Conservation (phyloP, 2,113 vertebrate genomes). For the Lanius ludovicianus region DNA sequence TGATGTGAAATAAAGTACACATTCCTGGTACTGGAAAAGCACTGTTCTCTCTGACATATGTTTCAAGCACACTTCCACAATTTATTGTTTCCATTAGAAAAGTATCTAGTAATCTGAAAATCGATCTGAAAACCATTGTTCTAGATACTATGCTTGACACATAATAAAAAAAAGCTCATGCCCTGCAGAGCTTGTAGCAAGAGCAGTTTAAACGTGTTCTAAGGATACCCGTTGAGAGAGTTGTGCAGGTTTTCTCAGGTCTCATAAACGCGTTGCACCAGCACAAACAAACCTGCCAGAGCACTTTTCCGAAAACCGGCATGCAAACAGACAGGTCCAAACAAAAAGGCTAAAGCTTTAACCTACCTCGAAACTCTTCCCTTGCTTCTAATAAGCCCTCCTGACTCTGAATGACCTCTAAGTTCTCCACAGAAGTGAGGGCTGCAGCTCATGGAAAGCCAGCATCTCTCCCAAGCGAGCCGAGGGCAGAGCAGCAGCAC, state of each 20-base stretch:
- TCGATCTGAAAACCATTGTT: slow-evolving; percentile 15
- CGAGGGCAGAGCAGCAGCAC: neutral
- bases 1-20: accelerated
- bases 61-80: neutral
- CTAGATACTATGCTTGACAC: neutral
- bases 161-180: neutral
- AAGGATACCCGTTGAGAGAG: neutral
- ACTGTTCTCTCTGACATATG: neutral
- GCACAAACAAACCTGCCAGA: slow-evolving; percentile 22
- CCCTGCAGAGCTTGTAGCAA: neutral
- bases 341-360: neutral
- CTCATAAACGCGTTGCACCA: neutral
- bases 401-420: neutral
- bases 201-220: neutral
- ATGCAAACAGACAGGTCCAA: neutral
- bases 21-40: neutral
- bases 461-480: neutral
- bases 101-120: neutral
- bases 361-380: neutral
- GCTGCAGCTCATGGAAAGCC: neutral
- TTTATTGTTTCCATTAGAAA: slow-evolving; percentile 15
- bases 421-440: neutral
- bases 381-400: slow-evolving; percentile 10
- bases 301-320: slow-evolving; percentile 1
- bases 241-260: slow-evolving; percentile 20